Conservation (phyloP, 2,888 invertebrate genomes). For the Amiota minor region DNA sequence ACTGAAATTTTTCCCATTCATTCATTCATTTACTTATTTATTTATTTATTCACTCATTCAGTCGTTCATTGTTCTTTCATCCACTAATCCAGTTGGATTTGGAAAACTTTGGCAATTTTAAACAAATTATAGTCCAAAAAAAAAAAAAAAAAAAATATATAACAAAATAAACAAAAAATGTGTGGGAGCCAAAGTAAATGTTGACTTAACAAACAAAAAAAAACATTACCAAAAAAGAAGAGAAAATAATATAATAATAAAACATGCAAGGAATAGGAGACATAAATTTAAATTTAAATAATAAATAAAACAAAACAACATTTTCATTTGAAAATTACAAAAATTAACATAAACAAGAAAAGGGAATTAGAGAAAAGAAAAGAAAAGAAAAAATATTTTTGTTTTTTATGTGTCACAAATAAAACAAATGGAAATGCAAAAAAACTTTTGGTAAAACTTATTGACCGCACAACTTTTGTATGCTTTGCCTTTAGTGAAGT, state of each 20-base stretch:
- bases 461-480: too few species aligned
- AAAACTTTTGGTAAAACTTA: too few species aligned
- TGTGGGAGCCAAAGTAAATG: neutral
- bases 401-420: too few species aligned
- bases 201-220: slow-evolving; percentile 5
- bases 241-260: neutral
- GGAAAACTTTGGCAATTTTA: slow-evolving; percentile 49
- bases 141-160: neutral
- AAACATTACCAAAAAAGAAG: neutral
- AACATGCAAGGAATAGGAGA: neutral
- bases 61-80: too few species aligned
- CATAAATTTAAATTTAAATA: neutral
- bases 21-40: neutral
- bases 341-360: neutral
- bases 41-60: neutral
- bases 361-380: slow-evolving; percentile 12
- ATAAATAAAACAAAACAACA: slow-evolving; percentile 7
- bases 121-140: slow-evolving; percentile 10
- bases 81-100: slow-evolving; percentile 18
- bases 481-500: too few species aligned
- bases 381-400: neutral
- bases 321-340: neutral
- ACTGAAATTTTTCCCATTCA: neutral
- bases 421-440: too few species aligned
- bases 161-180: neutral